A percentile compares a stretch with the other conserved stretches of the same genome.
Conservation (phyloP, 1,140 invertebrate genomes). For the Euura saliciscinereae region DNA sequence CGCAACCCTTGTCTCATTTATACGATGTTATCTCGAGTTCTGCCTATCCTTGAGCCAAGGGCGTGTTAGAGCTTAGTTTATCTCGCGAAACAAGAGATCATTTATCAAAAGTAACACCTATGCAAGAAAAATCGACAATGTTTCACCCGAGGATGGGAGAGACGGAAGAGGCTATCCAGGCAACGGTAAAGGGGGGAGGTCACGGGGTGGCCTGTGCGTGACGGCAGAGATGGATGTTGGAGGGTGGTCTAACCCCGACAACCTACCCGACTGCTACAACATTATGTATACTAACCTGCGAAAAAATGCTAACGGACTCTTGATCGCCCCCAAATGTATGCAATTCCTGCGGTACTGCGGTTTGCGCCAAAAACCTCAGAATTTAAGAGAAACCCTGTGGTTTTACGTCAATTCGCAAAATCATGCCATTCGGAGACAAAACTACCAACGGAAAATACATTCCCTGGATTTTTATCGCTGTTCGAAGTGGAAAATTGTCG, state of each 20-base stretch:
- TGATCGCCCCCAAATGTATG: neutral
- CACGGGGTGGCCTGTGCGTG: slow-evolving; percentile 38
- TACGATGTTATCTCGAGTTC: no score
- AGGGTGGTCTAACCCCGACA: slow-evolving; percentile 37
- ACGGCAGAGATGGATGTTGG: slow-evolving; percentile 43
- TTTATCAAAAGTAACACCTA: slow-evolving; percentile 48
- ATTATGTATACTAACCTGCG: slow-evolving; percentile 42
- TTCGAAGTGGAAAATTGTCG: no score
- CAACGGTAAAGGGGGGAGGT: neutral
- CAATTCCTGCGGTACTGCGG: no score
- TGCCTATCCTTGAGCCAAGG: no score
- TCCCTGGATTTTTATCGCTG: no score
- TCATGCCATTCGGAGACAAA: no score
- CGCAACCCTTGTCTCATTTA: neutral
- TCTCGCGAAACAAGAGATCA: slow-evolving; percentile 21
- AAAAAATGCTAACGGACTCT: slow-evolving; percentile 19
- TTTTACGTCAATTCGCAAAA: no score
- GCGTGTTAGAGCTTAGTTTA: neutral
- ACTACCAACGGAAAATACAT: no score
- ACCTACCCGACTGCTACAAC: slow-evolving; percentile 37
- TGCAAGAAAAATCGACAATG: slow-evolving; percentile 49
- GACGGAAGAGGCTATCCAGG: neutral
- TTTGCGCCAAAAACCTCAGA: no score
- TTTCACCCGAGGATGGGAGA: slow-evolving; percentile 26
- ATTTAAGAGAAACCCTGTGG: no score